These are phyloP conservation scores for Ptycholaimellus sp. DNA, from an alignment of 2,888 invertebrate genomes.

Conservation along the genomic window DNA sequence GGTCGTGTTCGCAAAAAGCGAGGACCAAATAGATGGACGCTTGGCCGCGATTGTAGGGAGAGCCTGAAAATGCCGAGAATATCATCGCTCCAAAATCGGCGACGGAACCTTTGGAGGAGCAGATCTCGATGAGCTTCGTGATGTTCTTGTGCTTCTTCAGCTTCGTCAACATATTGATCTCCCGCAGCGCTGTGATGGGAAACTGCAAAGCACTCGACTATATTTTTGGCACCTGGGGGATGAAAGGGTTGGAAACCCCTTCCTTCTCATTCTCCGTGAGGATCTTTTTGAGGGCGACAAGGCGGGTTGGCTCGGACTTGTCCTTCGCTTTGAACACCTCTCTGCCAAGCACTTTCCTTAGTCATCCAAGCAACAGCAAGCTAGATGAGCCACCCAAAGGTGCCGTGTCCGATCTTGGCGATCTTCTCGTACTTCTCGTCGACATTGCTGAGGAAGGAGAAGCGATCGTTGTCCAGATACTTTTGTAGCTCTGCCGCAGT, in stretches of 20 bases:
- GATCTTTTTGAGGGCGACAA: conserved; percentile 95
- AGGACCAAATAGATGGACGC: conserved; percentile 84
- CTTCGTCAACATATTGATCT: conserved; percentile 77
- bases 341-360: no score
- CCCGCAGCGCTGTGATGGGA: conserved; percentile 86
- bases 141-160: conserved; percentile 91
- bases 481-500: conserved; percentile 5
- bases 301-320: no score
- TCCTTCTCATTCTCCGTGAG: conserved; percentile 99
- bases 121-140: conserved; percentile 85
- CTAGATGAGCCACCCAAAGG: conserved; percentile 50
- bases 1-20: conserved; percentile 92
- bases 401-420: conserved; percentile 94
- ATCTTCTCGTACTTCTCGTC: conserved; percentile 83
- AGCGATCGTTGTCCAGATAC: conserved; percentile 12
- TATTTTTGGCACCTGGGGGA: no score
- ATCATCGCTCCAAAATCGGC: conserved; percentile 19
- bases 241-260: no score
- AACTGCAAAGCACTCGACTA: conserved; percentile 41
- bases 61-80: conserved; percentile 27
- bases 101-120: conserved; percentile 76
- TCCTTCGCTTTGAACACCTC: conserved; percentile 92
- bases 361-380: background rate
- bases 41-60: conserved; percentile 46
- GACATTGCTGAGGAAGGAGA: conserved; percentile 19